Evolutionary conservation across 2,888 invertebrate genomes (phyloP).

Genomic region (Podabrus alpinus): DNA sequence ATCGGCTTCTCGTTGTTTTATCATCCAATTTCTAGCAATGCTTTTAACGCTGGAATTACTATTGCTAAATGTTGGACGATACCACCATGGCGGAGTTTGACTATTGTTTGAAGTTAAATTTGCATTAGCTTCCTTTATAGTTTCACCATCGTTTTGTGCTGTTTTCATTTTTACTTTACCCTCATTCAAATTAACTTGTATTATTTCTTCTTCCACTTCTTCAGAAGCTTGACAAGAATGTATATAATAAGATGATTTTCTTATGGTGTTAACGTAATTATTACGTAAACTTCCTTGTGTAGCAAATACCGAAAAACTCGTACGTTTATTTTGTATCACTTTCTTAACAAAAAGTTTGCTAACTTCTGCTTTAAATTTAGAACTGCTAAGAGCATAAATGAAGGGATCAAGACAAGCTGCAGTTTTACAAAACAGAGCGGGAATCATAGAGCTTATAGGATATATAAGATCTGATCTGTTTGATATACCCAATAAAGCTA

Average conservation of each 20-base stretch:
- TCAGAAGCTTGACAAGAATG: slow-evolving; percentile 51
- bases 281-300: slow-evolving; percentile 2
- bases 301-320: slow-evolving; percentile 7
- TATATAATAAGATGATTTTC: slow-evolving; percentile 42
- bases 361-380: slow-evolving; percentile 70
- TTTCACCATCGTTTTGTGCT: neutral
- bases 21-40: slow-evolving; percentile 48
- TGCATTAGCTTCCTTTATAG: neutral
- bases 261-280: neutral
- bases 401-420: slow-evolving; percentile 83
- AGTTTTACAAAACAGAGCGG: slow-evolving; percentile 79
- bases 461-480: slow-evolving; percentile 67
- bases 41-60: slow-evolving; percentile 56
- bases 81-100: slow-evolving; percentile 60
- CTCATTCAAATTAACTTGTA: slow-evolving; percentile 5
- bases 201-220: slow-evolving; percentile 13
- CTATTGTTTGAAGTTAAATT: slow-evolving; percentile 24
- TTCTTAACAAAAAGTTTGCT: slow-evolving; percentile 54
- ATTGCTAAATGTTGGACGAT: slow-evolving; percentile 60
- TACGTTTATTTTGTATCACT: neutral
- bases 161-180: neutral
- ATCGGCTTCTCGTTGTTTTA: slow-evolving; percentile 20
- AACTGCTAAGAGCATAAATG: slow-evolving; percentile 79
- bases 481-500: slow-evolving; percentile 74
- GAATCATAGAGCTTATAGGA: slow-evolving; percentile 74